Evolutionary conservation across 2,797 vertebrate species (phyloP).

Genomic region (Hoplostethus mediterraneus): DNA sequence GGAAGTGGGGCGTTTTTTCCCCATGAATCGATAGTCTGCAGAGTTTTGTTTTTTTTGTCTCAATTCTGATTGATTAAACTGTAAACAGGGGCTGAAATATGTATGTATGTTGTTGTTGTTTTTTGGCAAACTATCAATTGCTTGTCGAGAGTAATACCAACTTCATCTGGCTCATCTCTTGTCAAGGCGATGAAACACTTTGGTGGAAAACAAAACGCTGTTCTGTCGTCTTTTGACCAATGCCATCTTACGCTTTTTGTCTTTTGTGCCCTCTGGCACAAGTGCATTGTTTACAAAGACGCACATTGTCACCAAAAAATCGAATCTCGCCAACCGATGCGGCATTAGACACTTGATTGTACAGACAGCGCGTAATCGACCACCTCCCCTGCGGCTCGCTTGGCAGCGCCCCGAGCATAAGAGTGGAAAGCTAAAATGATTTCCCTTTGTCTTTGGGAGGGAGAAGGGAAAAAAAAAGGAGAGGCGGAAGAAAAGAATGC

Average conservation of each 20-base stretch:
- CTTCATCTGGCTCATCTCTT: too few relatives aligned
- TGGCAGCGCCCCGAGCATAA: slow-evolving; percentile 18
- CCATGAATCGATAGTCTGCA: slow-evolving; percentile 38
- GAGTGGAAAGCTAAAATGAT: slow-evolving; percentile 43
- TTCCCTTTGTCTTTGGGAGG: slow-evolving; percentile 41
- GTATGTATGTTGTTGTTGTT: background rate
- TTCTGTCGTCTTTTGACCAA: background rate
- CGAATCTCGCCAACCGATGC: slow-evolving; percentile 10
- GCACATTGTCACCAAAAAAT: background rate
- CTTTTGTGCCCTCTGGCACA: background rate
- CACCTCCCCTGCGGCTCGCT: slow-evolving; percentile 11
- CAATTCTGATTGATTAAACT: slow-evolving; percentile 25
- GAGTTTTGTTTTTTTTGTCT: background rate
- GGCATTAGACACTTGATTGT: slow-evolving; percentile 13
- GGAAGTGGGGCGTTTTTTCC: slow-evolving; percentile 10
- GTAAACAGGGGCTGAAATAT: slow-evolving; percentile 8
- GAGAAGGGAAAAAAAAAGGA: background rate
- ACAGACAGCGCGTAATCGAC: slow-evolving; percentile 21
- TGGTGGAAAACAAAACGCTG: too few relatives aligned
- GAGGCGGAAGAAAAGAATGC: slow-evolving; percentile 9
- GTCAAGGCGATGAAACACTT: too few relatives aligned
- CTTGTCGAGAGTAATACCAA: background rate
- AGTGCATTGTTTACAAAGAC: slow-evolving; percentile 6
- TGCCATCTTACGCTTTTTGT: background rate
- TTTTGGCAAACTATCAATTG: background rate